Evolutionary conservation across 53 echinoderm and acorn worm genomes (phyloP).

Genomic region (Mesocentrotus franciscanus): DNA sequence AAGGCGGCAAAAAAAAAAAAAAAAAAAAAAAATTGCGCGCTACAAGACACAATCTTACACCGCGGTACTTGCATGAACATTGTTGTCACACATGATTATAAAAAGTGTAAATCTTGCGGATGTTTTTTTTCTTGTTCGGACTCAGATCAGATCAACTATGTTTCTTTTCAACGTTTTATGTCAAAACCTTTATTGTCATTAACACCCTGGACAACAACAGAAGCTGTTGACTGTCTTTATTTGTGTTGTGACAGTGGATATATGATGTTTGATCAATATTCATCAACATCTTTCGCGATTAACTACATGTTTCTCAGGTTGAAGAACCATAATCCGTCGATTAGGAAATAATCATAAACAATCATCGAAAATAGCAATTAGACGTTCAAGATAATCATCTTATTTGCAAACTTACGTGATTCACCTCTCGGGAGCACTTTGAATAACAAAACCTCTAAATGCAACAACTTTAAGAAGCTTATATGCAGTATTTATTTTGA

Average conservation of each 20-base stretch:
- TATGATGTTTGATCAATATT: slow-evolving; percentile 2
- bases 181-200: background rate
- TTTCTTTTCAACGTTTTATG: background rate
- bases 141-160: background rate
- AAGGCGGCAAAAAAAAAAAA: background rate
- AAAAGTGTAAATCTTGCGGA: background rate
- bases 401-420: background rate
- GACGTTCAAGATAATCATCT: background rate
- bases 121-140: background rate
- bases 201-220: background rate
- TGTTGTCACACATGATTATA: background rate
- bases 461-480: background rate
- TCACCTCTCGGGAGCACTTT: background rate
- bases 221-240: background rate
- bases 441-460: background rate
- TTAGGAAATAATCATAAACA: background rate
- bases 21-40: background rate
- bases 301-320: background rate
- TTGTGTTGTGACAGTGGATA: background rate
- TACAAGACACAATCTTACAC: background rate
- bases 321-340: slow-evolving; percentile 1
- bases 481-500: background rate
- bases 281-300: background rate
- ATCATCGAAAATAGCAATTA: background rate
- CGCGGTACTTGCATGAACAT: background rate